Percentiles rank a stretch among this genome's conserved stretches.
phyloP scores from a whole-genome alignment of 2,797 vertebrate genomes.

The Phoxinus dragarum region DNA sequence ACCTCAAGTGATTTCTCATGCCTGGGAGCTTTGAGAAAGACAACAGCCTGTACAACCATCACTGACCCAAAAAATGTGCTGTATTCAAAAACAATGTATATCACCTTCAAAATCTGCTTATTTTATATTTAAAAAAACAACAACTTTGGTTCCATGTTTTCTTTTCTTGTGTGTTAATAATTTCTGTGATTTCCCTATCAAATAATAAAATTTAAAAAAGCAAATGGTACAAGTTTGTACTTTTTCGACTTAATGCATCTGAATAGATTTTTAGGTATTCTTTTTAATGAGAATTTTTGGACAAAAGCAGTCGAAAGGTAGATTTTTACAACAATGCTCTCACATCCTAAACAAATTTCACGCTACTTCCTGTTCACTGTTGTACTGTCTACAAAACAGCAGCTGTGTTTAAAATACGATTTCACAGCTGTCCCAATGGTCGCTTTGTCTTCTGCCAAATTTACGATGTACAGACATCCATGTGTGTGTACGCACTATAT shows the following conservation, averaged over 20 bases:
- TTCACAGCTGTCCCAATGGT: conserved; percentile 30
- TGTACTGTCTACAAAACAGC: conserved; percentile 28
- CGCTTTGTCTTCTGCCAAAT: conserved; percentile 33
- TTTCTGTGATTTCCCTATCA: not conserved
- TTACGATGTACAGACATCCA: conserved; percentile 9
- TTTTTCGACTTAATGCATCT: not conserved
- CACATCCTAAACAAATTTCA: conserved; percentile 26
- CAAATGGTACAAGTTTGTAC: not conserved
- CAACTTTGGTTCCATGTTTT: not conserved
- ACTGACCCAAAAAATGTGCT: conserved; percentile 10
- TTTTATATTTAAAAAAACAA: not conserved
- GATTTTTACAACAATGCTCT: not conserved
- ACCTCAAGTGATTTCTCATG: conserved; percentile 41
- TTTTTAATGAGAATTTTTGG: not conserved
- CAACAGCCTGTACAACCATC: conserved; percentile 38
- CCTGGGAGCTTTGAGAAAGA: conserved; percentile 9
- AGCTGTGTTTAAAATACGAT: conserved; percentile 44
- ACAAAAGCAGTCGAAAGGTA: not conserved
- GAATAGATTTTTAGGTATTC: not conserved
- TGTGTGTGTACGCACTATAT: conserved; percentile 28
- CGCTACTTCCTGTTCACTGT: not conserved
- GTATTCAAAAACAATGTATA: not conserved
- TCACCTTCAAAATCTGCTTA: not conserved
- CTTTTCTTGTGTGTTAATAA: not conserved
- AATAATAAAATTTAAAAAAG: not conserved